Conservation (phyloP, 2,888 invertebrate species). For the Drosophila stalkeri region DNA sequence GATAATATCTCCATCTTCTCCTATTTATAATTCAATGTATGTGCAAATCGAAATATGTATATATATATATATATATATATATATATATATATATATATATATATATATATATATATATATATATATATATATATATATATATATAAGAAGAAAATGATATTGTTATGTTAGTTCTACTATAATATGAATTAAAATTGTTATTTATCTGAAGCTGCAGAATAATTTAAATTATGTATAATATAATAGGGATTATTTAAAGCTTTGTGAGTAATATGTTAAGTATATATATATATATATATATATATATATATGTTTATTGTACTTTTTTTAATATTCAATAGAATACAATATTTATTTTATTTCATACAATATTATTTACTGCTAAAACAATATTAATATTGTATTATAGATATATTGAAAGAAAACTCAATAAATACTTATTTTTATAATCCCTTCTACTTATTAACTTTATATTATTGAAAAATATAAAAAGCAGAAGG, state of each 20-base stretch:
- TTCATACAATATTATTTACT: too few species aligned
- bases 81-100: slow-evolving; percentile 3
- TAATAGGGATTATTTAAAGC: not conserved
- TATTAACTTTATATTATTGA: too few species aligned
- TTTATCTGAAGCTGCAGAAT: not conserved
- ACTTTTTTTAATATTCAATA: too few species aligned
- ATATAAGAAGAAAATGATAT: not conserved
- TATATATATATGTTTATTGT: too few species aligned
- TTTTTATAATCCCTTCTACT: too few species aligned
- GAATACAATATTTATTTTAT: too few species aligned
- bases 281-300: not conserved
- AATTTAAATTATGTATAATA: not conserved
- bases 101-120: not conserved
- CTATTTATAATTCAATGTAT: slow-evolving; percentile 16
- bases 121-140: not conserved
- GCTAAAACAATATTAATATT: too few species aligned
- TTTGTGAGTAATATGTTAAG: not conserved
- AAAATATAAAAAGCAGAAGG: too few species aligned
- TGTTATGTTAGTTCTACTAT: not conserved
- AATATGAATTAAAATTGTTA: not conserved
- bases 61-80: slow-evolving; percentile 1
- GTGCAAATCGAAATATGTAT: slow-evolving; percentile 5
- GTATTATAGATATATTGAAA: too few species aligned
- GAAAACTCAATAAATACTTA: too few species aligned
- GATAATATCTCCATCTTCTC: slow-evolving; percentile 33